Base-by-base conservation (phyloP, 2,113 vertebrate genomes). In the Polypterus senegalus region DNA sequence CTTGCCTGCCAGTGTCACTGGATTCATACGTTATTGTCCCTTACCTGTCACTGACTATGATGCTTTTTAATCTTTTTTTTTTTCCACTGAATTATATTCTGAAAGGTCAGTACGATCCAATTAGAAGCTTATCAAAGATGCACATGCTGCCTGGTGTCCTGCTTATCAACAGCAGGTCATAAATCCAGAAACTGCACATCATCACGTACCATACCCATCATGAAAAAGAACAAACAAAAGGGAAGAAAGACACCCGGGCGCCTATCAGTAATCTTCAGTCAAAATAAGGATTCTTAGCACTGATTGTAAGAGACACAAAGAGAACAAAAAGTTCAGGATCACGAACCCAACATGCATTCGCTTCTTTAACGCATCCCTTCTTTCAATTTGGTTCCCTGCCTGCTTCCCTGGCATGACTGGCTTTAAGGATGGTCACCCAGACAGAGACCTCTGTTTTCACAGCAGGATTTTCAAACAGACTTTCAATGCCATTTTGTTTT, bases 111-210 rank as follows among this genome's bases (percentile, higher is more conserved):
- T 48, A 64, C 76, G 76, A 87, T 81, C 85, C 86, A 88, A 89
- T 89, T 88, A 89, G 82, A 86, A 87, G 79, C 83, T 88, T 86
- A 89, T 88, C 88, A 86, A 86, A 85, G 78, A 86, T 87, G 84
- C 84, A 82, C 84, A 86, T 60, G 70, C 82, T 80, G 82, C 71
- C 76, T 66, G 60, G 71, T 81, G 81, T 80, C 79, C 69, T 0
- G 51, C 81, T 84, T 82, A 86, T 81, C 68, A 1, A 81, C 78
- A 87, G 83, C 4, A 69, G 79, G 80, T 77, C 81, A 84, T 87
- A 89, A 88, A 90, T 87, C 78, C 80, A 82, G 74, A 81, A 83
- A 79, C 0, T 67, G 67, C 77, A 82, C 73, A 77, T 85, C 74
- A 70, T 75, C 63, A 72, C 66, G 66, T 72, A 63, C 72, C 71